These are phyloP conservation scores for Erebia ligea DNA, from an alignment of 2,888 invertebrate species.

Conservation along the genomic window DNA sequence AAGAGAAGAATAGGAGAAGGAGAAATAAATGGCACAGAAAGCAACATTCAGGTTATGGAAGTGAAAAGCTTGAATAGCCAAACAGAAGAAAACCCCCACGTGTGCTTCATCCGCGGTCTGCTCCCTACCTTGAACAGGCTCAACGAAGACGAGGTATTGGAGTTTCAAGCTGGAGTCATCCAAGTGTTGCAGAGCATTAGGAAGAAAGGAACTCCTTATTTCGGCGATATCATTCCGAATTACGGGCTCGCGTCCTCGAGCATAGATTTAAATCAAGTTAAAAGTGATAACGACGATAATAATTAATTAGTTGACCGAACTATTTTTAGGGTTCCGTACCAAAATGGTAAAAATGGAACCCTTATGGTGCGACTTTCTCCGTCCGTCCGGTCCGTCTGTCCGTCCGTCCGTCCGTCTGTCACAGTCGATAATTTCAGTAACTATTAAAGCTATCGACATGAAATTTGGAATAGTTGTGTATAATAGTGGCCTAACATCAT, in stretches of 20 bases:
- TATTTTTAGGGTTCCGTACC: no score
- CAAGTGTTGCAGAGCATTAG: constrained; percentile 21
- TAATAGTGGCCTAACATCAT: no score
- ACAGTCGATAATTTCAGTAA: no score
- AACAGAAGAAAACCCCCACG: constrained; percentile 16
- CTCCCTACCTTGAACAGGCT: constrained; percentile 26
- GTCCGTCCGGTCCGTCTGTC: no score
- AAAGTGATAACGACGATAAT: background rate
- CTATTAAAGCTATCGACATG: no score
- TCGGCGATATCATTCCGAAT: background rate
- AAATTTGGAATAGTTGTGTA: no score
- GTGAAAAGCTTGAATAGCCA: background rate
- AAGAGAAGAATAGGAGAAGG: background rate
- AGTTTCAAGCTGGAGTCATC: constrained; percentile 29
- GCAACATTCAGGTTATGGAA: constrained; percentile 6
- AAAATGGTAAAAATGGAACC: no score
- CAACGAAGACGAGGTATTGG: constrained; percentile 26
- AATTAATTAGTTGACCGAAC: no score
- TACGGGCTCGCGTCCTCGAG: background rate
- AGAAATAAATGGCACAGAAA: background rate
- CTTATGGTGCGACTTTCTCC: no score
- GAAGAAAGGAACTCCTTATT: background rate
- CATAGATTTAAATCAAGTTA: background rate
- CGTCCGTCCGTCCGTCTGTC: no score
- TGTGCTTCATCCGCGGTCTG: constrained; percentile 24